Conservation (phyloP, 1,140 invertebrate genomes). For the Drosophila littoralis region DNA sequence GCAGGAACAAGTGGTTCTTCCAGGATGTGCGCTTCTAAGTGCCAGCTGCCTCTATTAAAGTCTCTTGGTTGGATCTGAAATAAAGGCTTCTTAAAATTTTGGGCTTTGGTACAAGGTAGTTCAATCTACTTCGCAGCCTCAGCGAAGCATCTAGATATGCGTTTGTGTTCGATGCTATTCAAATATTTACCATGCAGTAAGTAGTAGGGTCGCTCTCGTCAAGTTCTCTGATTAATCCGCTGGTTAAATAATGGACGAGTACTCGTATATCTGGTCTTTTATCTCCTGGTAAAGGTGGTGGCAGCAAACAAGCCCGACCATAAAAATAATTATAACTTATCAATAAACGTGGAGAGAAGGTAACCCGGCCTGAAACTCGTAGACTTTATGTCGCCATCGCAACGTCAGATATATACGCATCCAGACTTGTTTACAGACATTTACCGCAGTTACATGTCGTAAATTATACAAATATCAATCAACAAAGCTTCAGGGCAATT, state of each 20-base stretch:
- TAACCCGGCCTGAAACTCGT: constrained; percentile 45
- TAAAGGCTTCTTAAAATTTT: too few relatives aligned
- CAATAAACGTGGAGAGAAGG: constrained; percentile 56
- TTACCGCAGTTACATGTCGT: constrained; percentile 56
- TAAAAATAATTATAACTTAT: constrained; percentile 80
- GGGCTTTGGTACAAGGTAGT: too few relatives aligned
- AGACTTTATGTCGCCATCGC: constrained; percentile 68
- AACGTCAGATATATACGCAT: constrained; percentile 23
- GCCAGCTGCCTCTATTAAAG: constrained; percentile 20
- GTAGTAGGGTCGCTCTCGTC: constrained; percentile 4
- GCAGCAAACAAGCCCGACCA: constrained; percentile 60
- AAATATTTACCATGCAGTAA: constrained; percentile 6
- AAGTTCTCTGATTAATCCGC: constrained; percentile 11
- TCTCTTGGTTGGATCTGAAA: constrained; percentile 37
- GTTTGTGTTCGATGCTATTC: neutral
- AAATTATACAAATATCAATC: constrained; percentile 72
- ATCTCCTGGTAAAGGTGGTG: constrained; percentile 61
- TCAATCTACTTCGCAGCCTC: too few relatives aligned
- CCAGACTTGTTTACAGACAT: constrained; percentile 36
- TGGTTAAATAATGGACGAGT: constrained; percentile 17
- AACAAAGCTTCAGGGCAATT: constrained; percentile 43
- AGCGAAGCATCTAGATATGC: too few relatives aligned
- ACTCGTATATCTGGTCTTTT: constrained; percentile 39
- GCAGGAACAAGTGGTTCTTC: constrained; percentile 99
- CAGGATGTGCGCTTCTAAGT: constrained; percentile 98